Base-by-base conservation (phyloP, 2,797 vertebrate species). In the Phoebastria nigripes region DNA sequence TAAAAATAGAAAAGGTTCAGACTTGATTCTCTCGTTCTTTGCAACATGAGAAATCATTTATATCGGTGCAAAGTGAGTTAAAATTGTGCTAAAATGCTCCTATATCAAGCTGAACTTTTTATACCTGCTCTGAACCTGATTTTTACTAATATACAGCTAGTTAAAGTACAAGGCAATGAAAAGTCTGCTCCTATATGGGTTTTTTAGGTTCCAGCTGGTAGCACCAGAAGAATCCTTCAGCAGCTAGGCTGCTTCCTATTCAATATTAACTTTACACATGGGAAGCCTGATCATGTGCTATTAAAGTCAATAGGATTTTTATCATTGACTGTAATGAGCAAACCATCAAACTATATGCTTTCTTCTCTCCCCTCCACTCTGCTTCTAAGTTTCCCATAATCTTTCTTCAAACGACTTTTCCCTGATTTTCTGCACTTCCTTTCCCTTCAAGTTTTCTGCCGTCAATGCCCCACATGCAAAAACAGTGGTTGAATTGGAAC, bases 231-330 rank as follows among this genome's bases (percentile, higher is more conserved):
- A 85, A 80, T 89, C 37, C 37, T 82, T 91, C 67, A 87, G 79
- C 91, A 92, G 71, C 33, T 46, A 65, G 63, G 52, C 71, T 94
- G 66, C 59, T 95, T 90, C 63, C 71, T 71, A 65, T 90, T 90
- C 63, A 67, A 6, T 89, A 74, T 85, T 92, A 94, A 93, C 74
- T 95, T 92, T 61, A 87, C 81, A 90, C 83, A 78, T 49, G 84
- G 90, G 89, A 95, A 89, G 46, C 67, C 74, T 71, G 86, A 89
- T 89, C 81, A 77, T 87, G 56, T 37, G 65, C 61, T 86, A 58
- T 82, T 87, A 74, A 94, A 92, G 79, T 83, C 92, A 92, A 80
- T 46, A 73, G 74, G 37, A 89, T 87, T 96, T 95, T 97, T 94
- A 77, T 87, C 74, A 82, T 74, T 92, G 70, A 61, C 74, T 90